phyloP scores from a whole-genome alignment of 2,888 invertebrate species.

The Eupelmus urozonus region DNA sequence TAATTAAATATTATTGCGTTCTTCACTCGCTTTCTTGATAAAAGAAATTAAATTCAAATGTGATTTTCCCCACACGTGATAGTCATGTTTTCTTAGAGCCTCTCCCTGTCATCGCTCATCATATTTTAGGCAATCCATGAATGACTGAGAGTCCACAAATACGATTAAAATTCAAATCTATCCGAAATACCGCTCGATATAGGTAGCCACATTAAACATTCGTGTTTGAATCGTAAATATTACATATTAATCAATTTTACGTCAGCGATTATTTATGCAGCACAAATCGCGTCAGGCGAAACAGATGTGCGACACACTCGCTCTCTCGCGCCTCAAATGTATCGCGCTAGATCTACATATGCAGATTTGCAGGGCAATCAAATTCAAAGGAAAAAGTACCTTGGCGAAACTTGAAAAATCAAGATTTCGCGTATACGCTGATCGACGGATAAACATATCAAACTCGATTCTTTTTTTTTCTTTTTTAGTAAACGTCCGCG shows the following conservation, averaged over 20 bases:
- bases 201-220: not conserved
- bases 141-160: not conserved
- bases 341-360: constrained; percentile 1
- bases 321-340: constrained; percentile 6
- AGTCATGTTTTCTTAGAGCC: too few relatives aligned
- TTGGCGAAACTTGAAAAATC: constrained; percentile 37
- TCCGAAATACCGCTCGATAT: not conserved
- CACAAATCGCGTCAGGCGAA: constrained; percentile 2
- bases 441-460: constrained; percentile 38
- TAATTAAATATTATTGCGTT: too few relatives aligned
- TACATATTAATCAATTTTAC: constrained; percentile 9
- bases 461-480: not conserved
- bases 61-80: too few relatives aligned
- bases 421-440: not conserved
- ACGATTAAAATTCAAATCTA: not conserved
- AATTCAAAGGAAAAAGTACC: constrained; percentile 18
- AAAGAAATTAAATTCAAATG: too few relatives aligned
- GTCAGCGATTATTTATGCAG: constrained; percentile 23
- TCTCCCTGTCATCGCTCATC: too few relatives aligned
- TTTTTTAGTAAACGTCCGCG: not conserved
- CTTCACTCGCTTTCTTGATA: too few relatives aligned
- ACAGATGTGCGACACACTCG: constrained; percentile 33
- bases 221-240: not conserved
- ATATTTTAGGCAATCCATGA: too few relatives aligned
- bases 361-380: not conserved